Evolutionary conservation across 2,113 vertebrate genomes (phyloP).

Genomic region (Alces alces): DNA sequence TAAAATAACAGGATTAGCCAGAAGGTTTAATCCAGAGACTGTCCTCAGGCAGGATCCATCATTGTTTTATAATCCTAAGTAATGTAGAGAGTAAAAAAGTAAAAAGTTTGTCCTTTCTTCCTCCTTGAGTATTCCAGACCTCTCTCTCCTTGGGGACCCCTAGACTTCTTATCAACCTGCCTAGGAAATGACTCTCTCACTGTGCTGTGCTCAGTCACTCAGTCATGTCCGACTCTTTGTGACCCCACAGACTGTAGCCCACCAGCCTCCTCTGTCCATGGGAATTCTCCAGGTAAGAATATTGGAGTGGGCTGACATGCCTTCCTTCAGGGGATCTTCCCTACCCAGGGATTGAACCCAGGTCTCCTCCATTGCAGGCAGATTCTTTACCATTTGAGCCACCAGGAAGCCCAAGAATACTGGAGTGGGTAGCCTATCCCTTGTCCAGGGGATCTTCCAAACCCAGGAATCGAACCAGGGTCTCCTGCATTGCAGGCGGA

Average conservation of each 20-base stretch:
- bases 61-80: no score
- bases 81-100: no score
- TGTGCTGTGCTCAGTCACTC: background rate
- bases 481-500: background rate
- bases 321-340: background rate
- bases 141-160: no score
- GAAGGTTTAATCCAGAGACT: no score
- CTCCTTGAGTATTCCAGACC: no score
- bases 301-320: background rate
- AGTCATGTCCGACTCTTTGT: background rate
- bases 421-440: background rate
- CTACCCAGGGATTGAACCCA: rapidly evolving
- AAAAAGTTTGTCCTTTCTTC: no score
- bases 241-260: background rate
- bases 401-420: background rate
- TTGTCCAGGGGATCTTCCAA: background rate
- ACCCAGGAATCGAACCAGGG: background rate
- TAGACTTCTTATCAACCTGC: no score
- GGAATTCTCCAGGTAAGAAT: background rate
- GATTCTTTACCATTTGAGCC: background rate
- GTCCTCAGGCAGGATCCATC: no score
- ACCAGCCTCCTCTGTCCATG: background rate
- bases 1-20: no score
- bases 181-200: no score
- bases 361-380: background rate